phyloP scores from a whole-genome alignment of 2,113 vertebrate species.

The Dasyprocta punctata region DNA sequence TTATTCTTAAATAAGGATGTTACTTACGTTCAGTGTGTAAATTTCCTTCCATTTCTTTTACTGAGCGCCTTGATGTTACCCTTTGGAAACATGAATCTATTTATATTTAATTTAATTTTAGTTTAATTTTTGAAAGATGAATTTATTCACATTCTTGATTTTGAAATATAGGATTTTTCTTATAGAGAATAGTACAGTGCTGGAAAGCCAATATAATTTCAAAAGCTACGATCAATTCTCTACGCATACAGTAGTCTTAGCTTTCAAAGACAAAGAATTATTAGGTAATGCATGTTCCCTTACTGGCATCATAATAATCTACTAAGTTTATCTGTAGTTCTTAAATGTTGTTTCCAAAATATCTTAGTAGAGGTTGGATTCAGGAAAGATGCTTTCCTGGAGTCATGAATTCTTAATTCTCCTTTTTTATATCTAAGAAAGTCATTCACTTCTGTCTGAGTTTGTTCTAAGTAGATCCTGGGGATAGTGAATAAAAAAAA shows the following conservation, averaged over 20 bases:
- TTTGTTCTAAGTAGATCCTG: not conserved
- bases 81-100: not conserved
- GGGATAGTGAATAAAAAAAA: not conserved
- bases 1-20: not conserved
- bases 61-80: not conserved
- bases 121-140: not conserved
- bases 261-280: slow-evolving; percentile 17
- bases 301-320: not conserved
- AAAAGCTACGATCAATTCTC: not conserved
- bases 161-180: not conserved
- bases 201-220: not conserved
- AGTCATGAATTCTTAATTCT: not conserved
- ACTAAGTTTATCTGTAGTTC: not conserved
- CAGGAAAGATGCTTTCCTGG: not conserved
- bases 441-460: not conserved
- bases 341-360: not conserved
- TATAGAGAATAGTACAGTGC: not conserved
- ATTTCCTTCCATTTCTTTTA: not conserved
- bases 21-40: not conserved
- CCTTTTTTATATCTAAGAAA: not conserved
- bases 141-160: not conserved
- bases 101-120: not conserved
- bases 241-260: not conserved
- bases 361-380: not conserved
- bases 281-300: not conserved